Conservation (phyloP, 2,797 vertebrate genomes). For the Oryzias dopingdopingensis region DNA sequence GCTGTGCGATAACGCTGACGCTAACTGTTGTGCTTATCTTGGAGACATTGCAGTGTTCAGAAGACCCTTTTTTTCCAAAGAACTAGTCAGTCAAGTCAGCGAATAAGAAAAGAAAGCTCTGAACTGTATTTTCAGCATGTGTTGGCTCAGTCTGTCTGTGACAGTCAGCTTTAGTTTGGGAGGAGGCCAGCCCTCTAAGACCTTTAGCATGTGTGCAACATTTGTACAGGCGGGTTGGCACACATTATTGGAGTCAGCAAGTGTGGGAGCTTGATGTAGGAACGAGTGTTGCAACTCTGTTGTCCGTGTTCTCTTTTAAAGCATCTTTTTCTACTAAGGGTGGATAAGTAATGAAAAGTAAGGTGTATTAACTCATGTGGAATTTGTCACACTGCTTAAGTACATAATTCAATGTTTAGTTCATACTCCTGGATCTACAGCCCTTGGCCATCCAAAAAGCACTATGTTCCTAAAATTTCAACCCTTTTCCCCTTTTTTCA, state of each 20-base stretch:
- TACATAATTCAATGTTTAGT: too few relatives aligned
- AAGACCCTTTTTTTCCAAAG: neutral
- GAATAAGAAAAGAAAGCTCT: slow-evolving; percentile 25
- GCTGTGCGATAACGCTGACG: too few relatives aligned
- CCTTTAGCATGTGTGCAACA: slow-evolving; percentile 56
- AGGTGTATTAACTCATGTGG: too few relatives aligned
- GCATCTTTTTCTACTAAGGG: too few relatives aligned
- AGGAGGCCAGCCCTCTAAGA: slow-evolving; percentile 40
- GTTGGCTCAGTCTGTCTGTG: slow-evolving; percentile 54
- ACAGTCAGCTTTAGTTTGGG: slow-evolving; percentile 47
- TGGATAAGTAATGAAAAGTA: too few relatives aligned
- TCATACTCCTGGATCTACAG: too few relatives aligned
- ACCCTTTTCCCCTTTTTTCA: neutral
- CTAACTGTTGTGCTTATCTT: too few relatives aligned
- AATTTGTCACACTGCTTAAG: too few relatives aligned
- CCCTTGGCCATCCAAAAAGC: neutral
- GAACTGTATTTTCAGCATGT: slow-evolving; percentile 46
- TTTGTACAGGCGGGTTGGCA: slow-evolving; percentile 46
- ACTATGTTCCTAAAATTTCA: neutral
- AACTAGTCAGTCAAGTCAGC: slow-evolving; percentile 10
- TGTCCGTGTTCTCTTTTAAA: too few relatives aligned
- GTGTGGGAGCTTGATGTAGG: slow-evolving; percentile 17
- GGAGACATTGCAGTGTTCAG: too few relatives aligned
- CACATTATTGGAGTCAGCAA: slow-evolving; percentile 29
- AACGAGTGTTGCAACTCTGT: slow-evolving; percentile 22